Evolutionary conservation across 2,888 invertebrate species (phyloP), one percentile per base, ranked within the genome.

Genomic region (Cataglyphis altisquamis): DNA sequence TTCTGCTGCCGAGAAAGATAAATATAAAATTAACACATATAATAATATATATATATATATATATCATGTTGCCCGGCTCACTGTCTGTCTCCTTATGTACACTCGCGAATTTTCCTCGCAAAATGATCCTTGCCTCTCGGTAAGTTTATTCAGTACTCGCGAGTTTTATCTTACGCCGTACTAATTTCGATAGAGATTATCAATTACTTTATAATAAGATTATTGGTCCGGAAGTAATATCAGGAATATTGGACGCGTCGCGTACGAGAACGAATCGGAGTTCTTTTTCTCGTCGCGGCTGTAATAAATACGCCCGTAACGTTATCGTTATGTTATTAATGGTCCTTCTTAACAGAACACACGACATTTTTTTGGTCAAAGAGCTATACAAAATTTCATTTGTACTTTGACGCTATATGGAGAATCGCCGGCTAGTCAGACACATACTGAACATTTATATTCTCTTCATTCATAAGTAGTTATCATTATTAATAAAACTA

Each of bases 301-400:
- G 48, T 15, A 60, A 67, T 36, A 64, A 48, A 32, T 25, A 15
- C 41, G 36, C 18, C 36, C 25, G 60, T 5, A 66, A 66, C 29
- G n/a, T 68, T 68, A 68, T n/a, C 29, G 21, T 78, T 78, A 68
- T 21, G 60, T 78, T 68, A 60, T 78, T 68, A 80, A 60, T 80
- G 78, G 78, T 80, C 78, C 78, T 78, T 45, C 60, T 68, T 70
- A 60, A 45, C 78, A 60, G 70, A 80, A 80, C 70, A 77, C 67
- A 78, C 78, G 68, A 62, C 45, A 60, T 70, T 52, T 74, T 80
- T 80, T 45, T 80, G 78, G 78, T 80, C 78, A 80, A 80, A 80
- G 45, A 78, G 45, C 78, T 80, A 78, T 78, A 78, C 68, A 80
- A 80, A 70, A 80, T 80, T 78, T 45, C 10, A 25, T 80, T 80